A percentile compares a stretch with the other conserved stretches of the same genome.
Conservation (phyloP, 2,797 vertebrate genomes). For the Heterohyrax brucei region DNA sequence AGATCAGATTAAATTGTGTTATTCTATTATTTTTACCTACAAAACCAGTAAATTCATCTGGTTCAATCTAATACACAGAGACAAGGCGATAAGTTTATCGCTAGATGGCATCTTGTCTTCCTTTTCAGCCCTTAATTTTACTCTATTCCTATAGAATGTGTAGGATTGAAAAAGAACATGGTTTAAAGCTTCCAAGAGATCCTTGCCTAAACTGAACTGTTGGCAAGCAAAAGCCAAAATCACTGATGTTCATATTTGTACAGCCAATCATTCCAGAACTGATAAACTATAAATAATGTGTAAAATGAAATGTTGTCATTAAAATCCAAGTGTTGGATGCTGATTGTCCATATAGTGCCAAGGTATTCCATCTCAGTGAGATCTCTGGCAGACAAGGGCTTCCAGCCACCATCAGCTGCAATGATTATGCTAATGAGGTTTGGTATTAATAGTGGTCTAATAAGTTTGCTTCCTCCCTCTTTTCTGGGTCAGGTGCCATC, state of each 20-base stretch:
- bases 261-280: constrained; percentile 73
- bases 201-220: constrained; percentile 35
- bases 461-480: background rate
- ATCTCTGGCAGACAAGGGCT: background rate
- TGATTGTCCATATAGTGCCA: background rate
- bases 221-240: constrained; percentile 57
- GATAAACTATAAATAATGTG: constrained; percentile 72
- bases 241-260: constrained; percentile 73
- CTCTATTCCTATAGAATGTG: background rate
- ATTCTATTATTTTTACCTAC: constrained; percentile 39
- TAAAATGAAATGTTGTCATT: constrained; percentile 79
- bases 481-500: background rate
- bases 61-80: constrained; percentile 4
- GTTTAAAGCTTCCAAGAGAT: constrained; percentile 49
- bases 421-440: background rate
- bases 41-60: constrained; percentile 33
- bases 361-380: constrained; percentile 14
- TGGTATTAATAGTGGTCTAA: background rate
- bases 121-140: constrained; percentile 66
- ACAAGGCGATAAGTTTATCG: background rate
- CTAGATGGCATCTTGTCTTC: constrained; percentile 14
- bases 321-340: constrained; percentile 72
- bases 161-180: background rate
- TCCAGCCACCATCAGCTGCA: background rate
- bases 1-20: constrained; percentile 56